phyloP scores from a whole-genome alignment of 2,888 invertebrate genomes.

The Lithophane leautieri region DNA sequence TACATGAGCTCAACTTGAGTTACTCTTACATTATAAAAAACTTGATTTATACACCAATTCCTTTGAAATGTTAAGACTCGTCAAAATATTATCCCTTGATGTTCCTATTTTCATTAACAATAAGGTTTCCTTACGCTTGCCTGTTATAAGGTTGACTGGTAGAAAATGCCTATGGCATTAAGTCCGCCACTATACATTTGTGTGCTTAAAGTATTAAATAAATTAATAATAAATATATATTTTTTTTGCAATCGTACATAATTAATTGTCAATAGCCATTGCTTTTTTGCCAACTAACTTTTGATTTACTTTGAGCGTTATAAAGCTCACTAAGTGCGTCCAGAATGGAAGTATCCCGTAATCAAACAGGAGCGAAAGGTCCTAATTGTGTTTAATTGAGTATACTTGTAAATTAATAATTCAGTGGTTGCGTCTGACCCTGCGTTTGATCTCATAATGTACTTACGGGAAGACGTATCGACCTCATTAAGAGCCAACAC shows the following conservation, averaged over 20 bases:
- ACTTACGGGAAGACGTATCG: slow-evolving; percentile 81
- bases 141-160: not conserved
- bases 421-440: slow-evolving; percentile 83
- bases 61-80: slow-evolving; percentile 21
- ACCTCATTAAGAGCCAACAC: slow-evolving; percentile 84
- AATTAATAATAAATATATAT: too few species aligned
- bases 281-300: not conserved
- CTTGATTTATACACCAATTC: slow-evolving; percentile 48
- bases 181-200: too few species aligned
- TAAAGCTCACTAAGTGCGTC: not conserved
- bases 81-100: slow-evolving; percentile 17
- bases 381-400: slow-evolving; percentile 85
- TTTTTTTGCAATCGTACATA: not conserved
- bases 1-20: slow-evolving; percentile 31
- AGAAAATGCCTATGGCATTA: too few species aligned
- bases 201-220: too few species aligned
- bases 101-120: slow-evolving; percentile 21
- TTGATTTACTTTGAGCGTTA: not conserved
- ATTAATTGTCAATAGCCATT: not conserved
- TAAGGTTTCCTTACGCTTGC: not conserved
- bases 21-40: slow-evolving; percentile 38
- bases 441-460: slow-evolving; percentile 86
- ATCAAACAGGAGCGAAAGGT: slow-evolving; percentile 70
- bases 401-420: slow-evolving; percentile 87
- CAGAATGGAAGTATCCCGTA: slow-evolving; percentile 64